Evolutionary conservation across 2,888 invertebrate genomes (phyloP).

Genomic region (Monopis laevigella): DNA sequence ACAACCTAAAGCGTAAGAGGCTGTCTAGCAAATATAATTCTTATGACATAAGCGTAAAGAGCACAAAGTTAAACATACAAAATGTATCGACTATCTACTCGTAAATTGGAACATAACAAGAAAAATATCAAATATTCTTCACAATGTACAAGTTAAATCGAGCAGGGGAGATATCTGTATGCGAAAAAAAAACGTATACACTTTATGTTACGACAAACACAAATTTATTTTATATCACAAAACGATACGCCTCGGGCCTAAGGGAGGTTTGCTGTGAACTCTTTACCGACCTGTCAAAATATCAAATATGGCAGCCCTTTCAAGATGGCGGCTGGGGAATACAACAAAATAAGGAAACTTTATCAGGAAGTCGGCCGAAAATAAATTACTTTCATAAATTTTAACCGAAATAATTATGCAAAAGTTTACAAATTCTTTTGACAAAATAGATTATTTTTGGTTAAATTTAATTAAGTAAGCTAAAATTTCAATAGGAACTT

Average conservation of each 20-base stretch:
- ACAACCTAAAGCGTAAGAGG: no score
- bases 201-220: conserved; percentile 7
- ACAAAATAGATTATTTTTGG: no score
- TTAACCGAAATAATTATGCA: no score
- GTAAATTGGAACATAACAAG: conserved; percentile 16
- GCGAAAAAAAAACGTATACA: conserved; percentile 9
- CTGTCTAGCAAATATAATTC: no score
- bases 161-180: conserved; percentile 9
- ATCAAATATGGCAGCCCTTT: conserved; percentile 5
- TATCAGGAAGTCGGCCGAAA: neutral
- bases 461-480: no score
- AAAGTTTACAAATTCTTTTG: no score
- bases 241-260: conserved; percentile 11
- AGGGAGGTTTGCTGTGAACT: conserved; percentile 8
- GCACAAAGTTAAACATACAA: no score
- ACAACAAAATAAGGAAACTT: conserved; percentile 4
- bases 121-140: conserved; percentile 17
- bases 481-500: no score
- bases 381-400: conserved; percentile 8
- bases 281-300: conserved; percentile 12
- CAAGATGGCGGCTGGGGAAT: neutral
- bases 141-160: conserved; percentile 15
- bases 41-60: no score
- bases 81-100: no score
- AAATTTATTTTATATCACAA: conserved; percentile 14